phyloP scores from a whole-genome alignment of 2,888 invertebrate species.

The Drosophila atripex region DNA sequence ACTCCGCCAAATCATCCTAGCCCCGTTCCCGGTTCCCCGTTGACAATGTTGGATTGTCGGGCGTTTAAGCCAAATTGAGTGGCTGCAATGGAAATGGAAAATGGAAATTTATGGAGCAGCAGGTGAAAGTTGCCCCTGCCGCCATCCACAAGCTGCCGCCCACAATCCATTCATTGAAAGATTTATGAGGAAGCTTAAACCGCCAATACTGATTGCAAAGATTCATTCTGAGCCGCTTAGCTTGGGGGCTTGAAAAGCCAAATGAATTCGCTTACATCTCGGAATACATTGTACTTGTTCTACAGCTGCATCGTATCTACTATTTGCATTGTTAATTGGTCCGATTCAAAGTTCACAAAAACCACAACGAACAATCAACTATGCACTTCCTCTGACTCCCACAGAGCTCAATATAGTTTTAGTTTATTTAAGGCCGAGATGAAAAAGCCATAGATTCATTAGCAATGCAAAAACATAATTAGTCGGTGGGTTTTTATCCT shows the following conservation, averaged over 20 bases:
- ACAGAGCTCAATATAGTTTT: conserved; percentile 9
- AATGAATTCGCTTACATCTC: conserved; percentile 37
- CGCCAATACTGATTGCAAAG: conserved; percentile 24
- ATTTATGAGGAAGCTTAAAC: conserved; percentile 57
- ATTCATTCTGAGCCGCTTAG: conserved; percentile 13
- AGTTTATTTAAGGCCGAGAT: conserved; percentile 21
- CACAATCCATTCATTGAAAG: conserved; percentile 27
- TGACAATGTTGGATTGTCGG: conserved; percentile 23
- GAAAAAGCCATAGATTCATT: conserved; percentile 41
- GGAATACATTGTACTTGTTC: background rate
- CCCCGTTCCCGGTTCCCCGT: background rate
- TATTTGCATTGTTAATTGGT: conserved; percentile 57
- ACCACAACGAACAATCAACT: conserved; percentile 54
- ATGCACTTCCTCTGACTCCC: conserved; percentile 9
- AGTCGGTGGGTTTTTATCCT: conserved; percentile 34
- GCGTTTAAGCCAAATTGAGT: conserved; percentile 66
- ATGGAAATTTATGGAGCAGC: conserved; percentile 65
- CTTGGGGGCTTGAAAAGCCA: background rate
- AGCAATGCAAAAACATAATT: conserved; percentile 60
- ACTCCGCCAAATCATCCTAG: background rate
- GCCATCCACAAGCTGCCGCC: conserved; percentile 5
- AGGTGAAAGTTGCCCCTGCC: conserved; percentile 61
- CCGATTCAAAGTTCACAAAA: conserved; percentile 38
- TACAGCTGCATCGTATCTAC: conserved; percentile 1
- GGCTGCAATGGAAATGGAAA: conserved; percentile 36